These are phyloP conservation scores for Carterocephalus palaemon DNA, from an alignment of 2,888 invertebrate genomes.

Conservation along the genomic window DNA sequence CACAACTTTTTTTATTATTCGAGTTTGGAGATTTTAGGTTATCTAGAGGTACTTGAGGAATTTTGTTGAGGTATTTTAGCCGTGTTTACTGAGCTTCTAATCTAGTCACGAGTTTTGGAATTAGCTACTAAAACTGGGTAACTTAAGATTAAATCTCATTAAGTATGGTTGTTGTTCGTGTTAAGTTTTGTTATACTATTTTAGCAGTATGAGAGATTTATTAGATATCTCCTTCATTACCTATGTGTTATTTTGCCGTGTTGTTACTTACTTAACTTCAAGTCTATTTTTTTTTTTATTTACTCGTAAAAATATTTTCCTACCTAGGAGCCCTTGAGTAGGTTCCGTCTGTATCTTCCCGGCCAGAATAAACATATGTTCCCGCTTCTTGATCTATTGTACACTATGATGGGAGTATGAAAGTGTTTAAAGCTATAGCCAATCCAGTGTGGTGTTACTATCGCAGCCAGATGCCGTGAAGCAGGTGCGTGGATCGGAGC, in stretches of 20 bases:
- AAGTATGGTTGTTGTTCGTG: conserved; percentile 16
- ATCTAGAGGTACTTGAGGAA: conserved; percentile 32
- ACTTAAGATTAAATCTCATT: conserved; percentile 18
- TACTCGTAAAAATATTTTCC: too few relatives aligned
- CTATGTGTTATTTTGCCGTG: too few relatives aligned
- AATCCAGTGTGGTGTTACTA: too few relatives aligned
- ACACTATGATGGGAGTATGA: too few relatives aligned
- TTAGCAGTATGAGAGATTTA: conserved; percentile 11
- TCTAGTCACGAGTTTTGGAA: conserved; percentile 21
- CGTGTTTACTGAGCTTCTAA: conserved; percentile 21
- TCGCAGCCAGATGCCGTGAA: conserved; percentile 20
- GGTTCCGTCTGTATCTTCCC: too few relatives aligned
- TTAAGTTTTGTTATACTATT: conserved; percentile 11
- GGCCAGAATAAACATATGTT: too few relatives aligned
- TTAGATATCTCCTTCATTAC: too few relatives aligned
- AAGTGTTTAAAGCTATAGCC: too few relatives aligned
- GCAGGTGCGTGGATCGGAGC: conserved; percentile 67
- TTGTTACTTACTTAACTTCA: too few relatives aligned
- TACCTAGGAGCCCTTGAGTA: too few relatives aligned
- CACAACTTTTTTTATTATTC: conserved; percentile 32
- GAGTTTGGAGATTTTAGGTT: conserved; percentile 36
- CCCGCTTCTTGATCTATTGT: too few relatives aligned
- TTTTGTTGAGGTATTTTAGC: conserved; percentile 29
- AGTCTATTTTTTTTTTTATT: too few relatives aligned
- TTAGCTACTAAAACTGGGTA: conserved; percentile 15